Evolutionary conservation across 2,888 invertebrate genomes (phyloP).

Genomic region (Cheilosia impressa): DNA sequence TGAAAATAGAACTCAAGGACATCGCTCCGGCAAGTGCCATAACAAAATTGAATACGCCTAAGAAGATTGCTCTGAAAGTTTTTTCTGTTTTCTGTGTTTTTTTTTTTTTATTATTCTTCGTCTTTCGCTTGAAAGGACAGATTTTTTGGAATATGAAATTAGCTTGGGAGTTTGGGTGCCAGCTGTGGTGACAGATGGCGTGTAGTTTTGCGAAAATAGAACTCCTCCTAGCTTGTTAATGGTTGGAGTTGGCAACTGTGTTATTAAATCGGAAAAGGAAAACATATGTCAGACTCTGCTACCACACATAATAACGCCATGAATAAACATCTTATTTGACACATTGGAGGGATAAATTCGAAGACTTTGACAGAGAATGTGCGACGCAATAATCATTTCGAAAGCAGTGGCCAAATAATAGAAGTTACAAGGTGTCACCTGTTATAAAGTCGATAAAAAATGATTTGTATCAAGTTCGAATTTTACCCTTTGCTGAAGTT

Average conservation of each 20-base stretch:
- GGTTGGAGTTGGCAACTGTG: constrained; percentile 13
- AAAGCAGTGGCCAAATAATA: too few relatives aligned
- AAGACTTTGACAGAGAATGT: too few relatives aligned
- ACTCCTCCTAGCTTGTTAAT: not conserved
- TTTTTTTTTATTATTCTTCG: not conserved
- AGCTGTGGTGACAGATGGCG: constrained; percentile 24
- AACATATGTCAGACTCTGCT: not conserved
- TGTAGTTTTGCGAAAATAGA: not conserved
- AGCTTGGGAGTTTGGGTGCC: constrained; percentile 24
- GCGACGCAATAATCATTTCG: too few relatives aligned
- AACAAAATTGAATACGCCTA: constrained; percentile 64
- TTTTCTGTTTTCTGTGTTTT: constrained; percentile 7
- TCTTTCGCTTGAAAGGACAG: constrained; percentile 15
- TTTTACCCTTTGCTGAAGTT: too few relatives aligned
- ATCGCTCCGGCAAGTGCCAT: constrained; percentile 54
- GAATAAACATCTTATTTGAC: not conserved
- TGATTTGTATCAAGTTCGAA: too few relatives aligned
- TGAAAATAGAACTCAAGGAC: constrained; percentile 71
- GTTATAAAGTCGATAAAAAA: too few relatives aligned
- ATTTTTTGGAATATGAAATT: constrained; percentile 70
- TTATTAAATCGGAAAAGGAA: constrained; percentile 3
- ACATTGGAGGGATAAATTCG: constrained; percentile 3
- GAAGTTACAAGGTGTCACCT: too few relatives aligned
- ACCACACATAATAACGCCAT: not conserved
- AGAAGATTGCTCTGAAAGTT: constrained; percentile 63